Evolutionary conservation across 2,888 invertebrate genomes (phyloP).

Genomic region (Acronicta leporina): DNA sequence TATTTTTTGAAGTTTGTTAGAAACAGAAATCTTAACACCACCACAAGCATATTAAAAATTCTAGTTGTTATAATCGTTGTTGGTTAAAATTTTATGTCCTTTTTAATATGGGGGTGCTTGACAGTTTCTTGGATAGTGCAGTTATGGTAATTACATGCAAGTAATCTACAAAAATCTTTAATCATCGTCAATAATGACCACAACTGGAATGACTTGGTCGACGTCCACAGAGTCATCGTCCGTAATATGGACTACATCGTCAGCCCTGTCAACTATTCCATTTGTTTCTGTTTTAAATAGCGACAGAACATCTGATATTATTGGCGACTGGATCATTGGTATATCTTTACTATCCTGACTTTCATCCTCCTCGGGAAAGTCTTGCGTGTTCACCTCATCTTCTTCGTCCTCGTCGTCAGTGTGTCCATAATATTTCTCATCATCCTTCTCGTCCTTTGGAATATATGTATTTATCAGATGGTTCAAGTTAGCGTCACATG

Average conservation of each 20-base stretch:
- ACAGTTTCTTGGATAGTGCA: too few relatives aligned
- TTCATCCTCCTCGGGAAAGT: conserved; percentile 49
- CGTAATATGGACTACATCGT: conserved; percentile 66
- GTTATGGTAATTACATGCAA: too few relatives aligned
- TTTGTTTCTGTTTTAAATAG: conserved; percentile 69
- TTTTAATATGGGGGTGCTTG: too few relatives aligned
- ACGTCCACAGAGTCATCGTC: conserved; percentile 55
- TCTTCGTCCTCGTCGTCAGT: conserved; percentile 69
- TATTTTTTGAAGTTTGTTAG: too few relatives aligned
- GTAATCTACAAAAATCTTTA: too few relatives aligned
- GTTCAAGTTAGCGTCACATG: conserved; percentile 72
- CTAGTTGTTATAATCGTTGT: too few relatives aligned
- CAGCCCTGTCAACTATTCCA: conserved; percentile 27
- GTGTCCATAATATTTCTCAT: conserved; percentile 81
- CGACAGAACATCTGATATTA: conserved; percentile 83
- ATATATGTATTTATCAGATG: conserved; percentile 76
- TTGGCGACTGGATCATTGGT: conserved; percentile 70
- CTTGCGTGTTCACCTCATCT: conserved; percentile 39
- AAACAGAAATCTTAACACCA: too few relatives aligned
- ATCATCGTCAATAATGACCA: conserved; percentile 41
- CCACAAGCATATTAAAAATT: too few relatives aligned
- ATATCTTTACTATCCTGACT: conserved; percentile 44
- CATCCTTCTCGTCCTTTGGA: conserved; percentile 79
- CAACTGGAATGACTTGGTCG: conserved; percentile 16
- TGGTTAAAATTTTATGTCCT: too few relatives aligned